phyloP scores from a whole-genome alignment of 2,113 vertebrate species.

The Gasterosteus nipponicus region DNA sequence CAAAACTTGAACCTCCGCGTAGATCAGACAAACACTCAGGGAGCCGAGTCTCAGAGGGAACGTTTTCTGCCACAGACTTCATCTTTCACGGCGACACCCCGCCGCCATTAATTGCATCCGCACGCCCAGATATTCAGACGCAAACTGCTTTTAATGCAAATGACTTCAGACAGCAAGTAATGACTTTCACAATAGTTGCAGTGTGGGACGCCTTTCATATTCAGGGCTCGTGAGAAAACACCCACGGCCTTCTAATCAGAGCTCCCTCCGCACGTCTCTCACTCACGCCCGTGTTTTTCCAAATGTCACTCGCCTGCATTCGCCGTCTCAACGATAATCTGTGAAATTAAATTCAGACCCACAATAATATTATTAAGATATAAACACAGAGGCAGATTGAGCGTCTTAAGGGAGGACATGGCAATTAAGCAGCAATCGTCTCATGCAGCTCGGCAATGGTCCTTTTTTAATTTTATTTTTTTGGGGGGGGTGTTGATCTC shows the following conservation, averaged over 20 bases:
- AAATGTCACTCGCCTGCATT: slow-evolving; percentile 61
- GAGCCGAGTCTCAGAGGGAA: slow-evolving; percentile 56
- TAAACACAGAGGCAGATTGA: slow-evolving; percentile 7
- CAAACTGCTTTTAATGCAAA: slow-evolving; percentile 78
- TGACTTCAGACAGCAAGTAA: slow-evolving; percentile 75
- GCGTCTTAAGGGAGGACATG: slow-evolving; percentile 4
- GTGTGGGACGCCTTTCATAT: slow-evolving; percentile 67
- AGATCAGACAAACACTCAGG: slow-evolving; percentile 53
- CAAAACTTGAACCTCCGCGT: slow-evolving; percentile 43
- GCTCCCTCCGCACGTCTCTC: slow-evolving; percentile 37
- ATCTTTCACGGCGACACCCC: slow-evolving; percentile 70
- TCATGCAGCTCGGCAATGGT: background rate
- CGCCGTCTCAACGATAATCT: slow-evolving; percentile 41
- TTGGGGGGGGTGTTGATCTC: slow-evolving; percentile 30
- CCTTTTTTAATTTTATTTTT: background rate
- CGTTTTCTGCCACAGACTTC: slow-evolving; percentile 57
- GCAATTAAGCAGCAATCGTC: slow-evolving; percentile 12
- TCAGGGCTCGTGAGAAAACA: slow-evolving; percentile 59
- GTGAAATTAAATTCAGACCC: slow-evolving; percentile 43
- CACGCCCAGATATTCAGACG: slow-evolving; percentile 66
- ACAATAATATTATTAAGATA: slow-evolving; percentile 24
- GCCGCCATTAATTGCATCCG: slow-evolving; percentile 74
- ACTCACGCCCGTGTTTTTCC: slow-evolving; percentile 35
- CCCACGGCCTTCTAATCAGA: slow-evolving; percentile 68
- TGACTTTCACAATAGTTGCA: slow-evolving; percentile 66